phyloP scores from a whole-genome alignment of 2,797 vertebrate genomes.

The Thamnophis elegans region DNA sequence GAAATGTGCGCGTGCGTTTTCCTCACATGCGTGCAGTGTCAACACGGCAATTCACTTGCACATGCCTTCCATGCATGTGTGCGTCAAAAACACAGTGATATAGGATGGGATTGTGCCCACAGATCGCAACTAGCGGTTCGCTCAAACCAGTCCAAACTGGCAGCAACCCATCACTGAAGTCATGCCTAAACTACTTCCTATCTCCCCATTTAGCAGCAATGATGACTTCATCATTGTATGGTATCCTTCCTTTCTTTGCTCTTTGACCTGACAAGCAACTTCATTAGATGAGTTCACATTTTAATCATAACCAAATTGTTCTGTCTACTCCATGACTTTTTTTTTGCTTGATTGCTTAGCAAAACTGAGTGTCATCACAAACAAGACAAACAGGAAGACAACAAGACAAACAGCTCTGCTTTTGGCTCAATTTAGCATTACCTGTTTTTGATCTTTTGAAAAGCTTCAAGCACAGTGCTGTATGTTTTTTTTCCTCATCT shows the following conservation, averaged over 20 bases:
- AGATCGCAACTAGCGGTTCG: too few species aligned
- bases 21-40: too few species aligned
- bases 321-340: background rate
- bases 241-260: background rate
- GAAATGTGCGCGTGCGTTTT: too few species aligned
- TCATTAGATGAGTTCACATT: background rate
- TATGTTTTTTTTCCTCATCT: background rate
- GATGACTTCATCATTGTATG: background rate
- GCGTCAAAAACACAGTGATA: too few species aligned
- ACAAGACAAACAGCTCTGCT: background rate
- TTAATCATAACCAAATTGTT: background rate
- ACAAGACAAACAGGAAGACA: background rate
- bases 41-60: too few species aligned
- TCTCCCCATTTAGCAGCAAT: background rate
- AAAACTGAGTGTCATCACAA: background rate
- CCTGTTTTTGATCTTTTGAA: slow-evolving; percentile 1
- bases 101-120: too few species aligned
- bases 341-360: background rate
- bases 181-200: background rate
- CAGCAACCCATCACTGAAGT: background rate
- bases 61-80: too few species aligned
- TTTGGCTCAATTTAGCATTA: background rate
- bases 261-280: background rate
- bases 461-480: background rate
- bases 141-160: too few species aligned